A percentile compares a stretch with the other conserved stretches of the same genome.
phyloP scores from a whole-genome alignment of 1,140 invertebrate species.

The Euwallacea similis region DNA sequence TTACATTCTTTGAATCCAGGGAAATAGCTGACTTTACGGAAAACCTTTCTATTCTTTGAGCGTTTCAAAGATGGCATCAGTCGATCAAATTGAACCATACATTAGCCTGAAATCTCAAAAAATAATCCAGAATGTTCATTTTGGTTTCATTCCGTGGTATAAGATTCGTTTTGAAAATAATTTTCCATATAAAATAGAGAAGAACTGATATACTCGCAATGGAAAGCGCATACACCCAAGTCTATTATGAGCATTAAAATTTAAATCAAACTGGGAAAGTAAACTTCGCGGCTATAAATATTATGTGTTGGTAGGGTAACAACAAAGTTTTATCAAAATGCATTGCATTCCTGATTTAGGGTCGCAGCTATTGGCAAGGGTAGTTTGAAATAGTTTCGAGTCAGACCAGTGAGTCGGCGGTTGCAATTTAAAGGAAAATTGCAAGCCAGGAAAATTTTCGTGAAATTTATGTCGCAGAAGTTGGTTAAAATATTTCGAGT shows the following conservation, averaged over 20 bases:
- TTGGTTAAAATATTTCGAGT: background rate
- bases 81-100: no score
- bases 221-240: no score
- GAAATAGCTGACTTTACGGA: constrained; percentile 12
- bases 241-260: no score
- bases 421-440: constrained; percentile 1
- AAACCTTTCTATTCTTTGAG: constrained; percentile 4
- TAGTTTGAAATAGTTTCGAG: constrained; percentile 4
- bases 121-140: constrained; percentile 4
- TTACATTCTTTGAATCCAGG: constrained; percentile 10
- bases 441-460: background rate
- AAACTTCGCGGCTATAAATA: constrained; percentile 2
- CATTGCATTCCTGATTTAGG: constrained; percentile 13
- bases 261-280: background rate
- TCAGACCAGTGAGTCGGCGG: background rate
- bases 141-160: background rate
- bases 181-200: no score
- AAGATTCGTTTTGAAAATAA: background rate
- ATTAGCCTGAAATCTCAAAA: no score
- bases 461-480: background rate
- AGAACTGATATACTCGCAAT: no score
- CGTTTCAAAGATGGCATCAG: no score
- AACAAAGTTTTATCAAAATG: constrained; percentile 9
- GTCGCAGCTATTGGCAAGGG: background rate
- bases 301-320: background rate